Evolutionary conservation across 2,888 invertebrate species (phyloP).

Genomic region (Eupelmus urozonus): DNA sequence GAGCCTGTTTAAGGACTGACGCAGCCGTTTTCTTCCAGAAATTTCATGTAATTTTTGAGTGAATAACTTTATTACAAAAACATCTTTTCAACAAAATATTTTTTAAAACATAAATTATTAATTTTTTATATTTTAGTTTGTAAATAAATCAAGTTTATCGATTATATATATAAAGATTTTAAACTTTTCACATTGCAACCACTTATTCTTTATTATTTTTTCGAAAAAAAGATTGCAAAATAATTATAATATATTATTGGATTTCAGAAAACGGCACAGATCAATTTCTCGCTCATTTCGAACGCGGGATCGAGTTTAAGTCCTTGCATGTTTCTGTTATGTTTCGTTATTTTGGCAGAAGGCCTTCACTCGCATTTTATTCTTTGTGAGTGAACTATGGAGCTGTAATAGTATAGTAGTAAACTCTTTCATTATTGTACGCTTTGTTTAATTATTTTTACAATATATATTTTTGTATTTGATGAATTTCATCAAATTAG

Average conservation of each 20-base stretch:
- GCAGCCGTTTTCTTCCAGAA: neutral
- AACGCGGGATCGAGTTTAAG: conserved; percentile 47
- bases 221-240: too few species aligned
- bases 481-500: conserved; percentile 51
- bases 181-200: neutral
- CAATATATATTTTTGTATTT: conserved; percentile 44
- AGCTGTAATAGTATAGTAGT: conserved; percentile 36
- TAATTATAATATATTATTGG: neutral
- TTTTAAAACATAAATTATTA: neutral
- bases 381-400: conserved; percentile 46
- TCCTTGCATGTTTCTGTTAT: conserved; percentile 52
- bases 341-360: conserved; percentile 55
- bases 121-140: neutral
- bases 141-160: neutral
- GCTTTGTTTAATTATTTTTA: conserved; percentile 41
- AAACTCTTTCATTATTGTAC: conserved; percentile 52
- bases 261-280: conserved; percentile 5
- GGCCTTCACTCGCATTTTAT: conserved; percentile 44
- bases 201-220: neutral
- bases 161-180: neutral
- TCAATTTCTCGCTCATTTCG: conserved; percentile 12
- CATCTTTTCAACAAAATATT: neutral
- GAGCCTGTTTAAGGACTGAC: conserved; percentile 5
- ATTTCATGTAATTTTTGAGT: neutral
- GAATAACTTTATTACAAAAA: neutral